phyloP scores from a whole-genome alignment of 1,140 invertebrate species.

The Rhagoletis zephyria region DNA sequence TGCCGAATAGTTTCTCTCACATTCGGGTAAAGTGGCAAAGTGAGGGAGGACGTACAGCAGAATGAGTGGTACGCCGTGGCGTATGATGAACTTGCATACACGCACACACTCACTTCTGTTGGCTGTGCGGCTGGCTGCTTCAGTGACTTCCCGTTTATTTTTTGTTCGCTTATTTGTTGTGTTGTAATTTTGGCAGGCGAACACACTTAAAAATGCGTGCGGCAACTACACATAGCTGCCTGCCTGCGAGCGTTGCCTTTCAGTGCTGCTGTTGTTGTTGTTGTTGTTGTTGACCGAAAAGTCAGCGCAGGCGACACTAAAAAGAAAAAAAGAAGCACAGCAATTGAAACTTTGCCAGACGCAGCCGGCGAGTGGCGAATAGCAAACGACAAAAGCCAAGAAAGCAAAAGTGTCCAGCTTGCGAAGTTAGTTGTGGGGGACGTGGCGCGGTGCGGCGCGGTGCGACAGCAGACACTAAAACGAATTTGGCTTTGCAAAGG shows the following conservation, averaged over 20 bases:
- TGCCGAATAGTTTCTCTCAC: constrained; percentile 11
- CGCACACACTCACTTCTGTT: background rate
- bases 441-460: background rate
- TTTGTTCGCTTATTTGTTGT: constrained; percentile 34
- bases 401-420: constrained; percentile 58
- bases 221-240: background rate
- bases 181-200: constrained; percentile 45
- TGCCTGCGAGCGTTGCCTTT: background rate
- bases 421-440: background rate
- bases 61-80: background rate
- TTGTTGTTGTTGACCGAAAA: constrained; percentile 1
- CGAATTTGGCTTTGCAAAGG: background rate
- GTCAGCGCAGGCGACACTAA: constrained; percentile 15
- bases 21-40: background rate
- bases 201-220: constrained; percentile 32
- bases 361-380: background rate
- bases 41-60: background rate
- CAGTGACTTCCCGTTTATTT: background rate
- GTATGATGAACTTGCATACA: constrained; percentile 34
- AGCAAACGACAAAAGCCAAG: constrained; percentile 56
- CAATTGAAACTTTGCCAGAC: constrained; percentile 58
- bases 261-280: too few relatives aligned
- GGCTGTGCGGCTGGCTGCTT: background rate
- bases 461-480: background rate
- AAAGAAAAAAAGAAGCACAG: constrained; percentile 11